A percentile compares a stretch with the other conserved stretches of the same genome.
Evolutionary conservation across 2,113 vertebrate species (phyloP).

Genomic region (Platichthys stellatus): DNA sequence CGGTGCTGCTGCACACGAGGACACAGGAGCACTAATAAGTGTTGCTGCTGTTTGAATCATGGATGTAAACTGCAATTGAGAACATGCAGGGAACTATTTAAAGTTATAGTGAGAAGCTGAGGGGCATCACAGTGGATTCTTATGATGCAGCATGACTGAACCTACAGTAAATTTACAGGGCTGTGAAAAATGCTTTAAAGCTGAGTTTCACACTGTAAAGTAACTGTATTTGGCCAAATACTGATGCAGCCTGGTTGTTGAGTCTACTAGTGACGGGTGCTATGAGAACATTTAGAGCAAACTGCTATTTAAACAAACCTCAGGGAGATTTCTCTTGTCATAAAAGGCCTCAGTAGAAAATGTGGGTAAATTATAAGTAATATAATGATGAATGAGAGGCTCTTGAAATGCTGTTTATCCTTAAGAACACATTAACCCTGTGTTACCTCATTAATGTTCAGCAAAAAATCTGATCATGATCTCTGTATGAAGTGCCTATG

Average conservation of each 20-base stretch:
- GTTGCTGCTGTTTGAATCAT: neutral
- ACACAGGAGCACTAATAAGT: constrained; percentile 28
- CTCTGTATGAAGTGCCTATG: too few relatives aligned
- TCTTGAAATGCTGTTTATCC: too few relatives aligned
- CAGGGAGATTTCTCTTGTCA: neutral
- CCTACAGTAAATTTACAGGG: neutral
- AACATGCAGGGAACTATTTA: neutral
- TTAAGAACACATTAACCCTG: too few relatives aligned
- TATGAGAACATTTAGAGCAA: too few relatives aligned
- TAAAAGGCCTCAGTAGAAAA: too few relatives aligned
- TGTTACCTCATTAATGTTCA: too few relatives aligned
- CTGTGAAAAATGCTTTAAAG: neutral
- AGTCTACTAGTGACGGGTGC: too few relatives aligned
- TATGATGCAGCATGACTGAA: neutral
- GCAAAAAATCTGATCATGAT: too few relatives aligned
- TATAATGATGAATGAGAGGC: too few relatives aligned
- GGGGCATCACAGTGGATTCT: neutral
- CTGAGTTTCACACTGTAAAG: neutral
- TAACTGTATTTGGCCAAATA: neutral
- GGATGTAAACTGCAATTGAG: neutral
- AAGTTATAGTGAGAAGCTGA: neutral
- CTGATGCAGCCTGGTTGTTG: neutral
- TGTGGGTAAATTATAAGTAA: too few relatives aligned
- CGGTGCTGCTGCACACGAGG: constrained; percentile 80
- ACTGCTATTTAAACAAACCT: too few relatives aligned